Evolutionary conservation across 2,797 vertebrate species (phyloP).

Genomic region (Cephalopachus bancanus): DNA sequence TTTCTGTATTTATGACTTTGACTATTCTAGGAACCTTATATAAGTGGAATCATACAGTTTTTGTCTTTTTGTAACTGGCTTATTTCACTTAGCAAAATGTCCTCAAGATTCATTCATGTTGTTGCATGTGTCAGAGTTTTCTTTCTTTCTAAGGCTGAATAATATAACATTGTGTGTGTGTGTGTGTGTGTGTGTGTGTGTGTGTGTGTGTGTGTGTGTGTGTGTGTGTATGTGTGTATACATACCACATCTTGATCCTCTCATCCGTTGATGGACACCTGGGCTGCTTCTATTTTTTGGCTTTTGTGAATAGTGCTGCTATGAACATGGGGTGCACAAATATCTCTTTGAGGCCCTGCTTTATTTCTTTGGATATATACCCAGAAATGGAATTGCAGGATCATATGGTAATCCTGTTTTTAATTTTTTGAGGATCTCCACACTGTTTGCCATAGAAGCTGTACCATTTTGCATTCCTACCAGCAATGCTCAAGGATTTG

Average conservation of each 20-base stretch:
- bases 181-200: neutral
- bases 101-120: neutral
- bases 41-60: neutral
- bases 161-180: neutral
- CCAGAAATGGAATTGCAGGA: neutral
- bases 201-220: neutral
- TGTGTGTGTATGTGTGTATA: neutral
- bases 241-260: neutral
- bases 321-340: neutral
- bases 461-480: neutral
- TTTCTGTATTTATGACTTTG: neutral
- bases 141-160: slow-evolving; percentile 2
- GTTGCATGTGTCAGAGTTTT: slow-evolving; percentile 32
- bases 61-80: slow-evolving; percentile 43
- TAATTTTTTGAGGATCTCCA: slow-evolving; percentile 42
- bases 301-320: neutral
- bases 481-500: neutral
- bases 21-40: neutral
- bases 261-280: neutral
- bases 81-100: neutral
- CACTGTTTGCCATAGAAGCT: neutral
- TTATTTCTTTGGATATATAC: neutral
- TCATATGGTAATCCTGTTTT: neutral
- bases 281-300: neutral
- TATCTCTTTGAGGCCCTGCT: neutral